A percentile compares a stretch with the other conserved stretches of the same genome.
These are phyloP conservation scores for Corythornis vintsioides DNA, from an alignment of 2,113 vertebrate genomes.

Conservation along the genomic window DNA sequence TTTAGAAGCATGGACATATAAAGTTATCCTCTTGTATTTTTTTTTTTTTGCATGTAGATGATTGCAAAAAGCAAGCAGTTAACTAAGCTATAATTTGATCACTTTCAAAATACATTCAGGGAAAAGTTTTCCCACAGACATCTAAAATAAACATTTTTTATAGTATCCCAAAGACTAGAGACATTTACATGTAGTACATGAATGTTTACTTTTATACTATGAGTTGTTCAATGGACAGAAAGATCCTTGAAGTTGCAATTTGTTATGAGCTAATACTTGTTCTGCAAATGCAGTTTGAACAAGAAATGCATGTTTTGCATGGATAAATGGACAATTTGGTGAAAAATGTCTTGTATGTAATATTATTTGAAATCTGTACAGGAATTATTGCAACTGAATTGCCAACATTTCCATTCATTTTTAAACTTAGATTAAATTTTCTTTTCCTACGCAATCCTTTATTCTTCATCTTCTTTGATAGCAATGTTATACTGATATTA, in stretches of 20 bases:
- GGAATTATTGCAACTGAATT: neutral
- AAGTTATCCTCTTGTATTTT: neutral
- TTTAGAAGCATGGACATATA: neutral
- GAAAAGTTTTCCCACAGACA: neutral
- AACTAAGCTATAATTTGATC: neutral
- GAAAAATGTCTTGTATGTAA: neutral
- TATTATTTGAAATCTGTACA: neutral
- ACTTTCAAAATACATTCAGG: neutral
- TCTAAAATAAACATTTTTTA: neutral
- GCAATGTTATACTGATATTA: neutral
- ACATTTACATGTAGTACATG: neutral
- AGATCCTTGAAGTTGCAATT: neutral
- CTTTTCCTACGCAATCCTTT: neutral
- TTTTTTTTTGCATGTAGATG: neutral
- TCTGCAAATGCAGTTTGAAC: neutral
- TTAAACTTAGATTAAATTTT: neutral
- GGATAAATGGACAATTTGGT: neutral
- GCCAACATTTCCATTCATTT: neutral
- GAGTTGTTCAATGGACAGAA: neutral
- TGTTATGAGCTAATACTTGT: neutral
- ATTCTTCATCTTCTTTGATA: neutral
- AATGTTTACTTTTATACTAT: neutral
- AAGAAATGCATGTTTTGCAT: neutral
- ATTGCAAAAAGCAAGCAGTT: neutral
- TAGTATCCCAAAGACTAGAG: neutral